These are phyloP conservation scores for Mobula birostris DNA, from an alignment of 2,113 vertebrate genomes.

Conservation along the genomic window DNA sequence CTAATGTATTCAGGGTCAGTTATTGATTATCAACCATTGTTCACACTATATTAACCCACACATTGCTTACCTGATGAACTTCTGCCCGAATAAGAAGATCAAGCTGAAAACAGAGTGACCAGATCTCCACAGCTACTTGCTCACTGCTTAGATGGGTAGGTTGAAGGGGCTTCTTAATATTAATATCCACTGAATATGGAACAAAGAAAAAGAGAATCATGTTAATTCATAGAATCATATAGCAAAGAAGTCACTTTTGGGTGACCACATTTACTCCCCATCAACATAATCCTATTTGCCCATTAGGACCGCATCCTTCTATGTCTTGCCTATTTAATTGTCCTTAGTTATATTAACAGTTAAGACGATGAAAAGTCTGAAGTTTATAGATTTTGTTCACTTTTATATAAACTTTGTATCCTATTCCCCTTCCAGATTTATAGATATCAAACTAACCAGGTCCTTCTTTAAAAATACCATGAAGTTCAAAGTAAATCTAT, in stretches of 20 bases:
- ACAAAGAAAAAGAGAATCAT: neutral
- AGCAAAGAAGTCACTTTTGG: neutral
- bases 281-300: neutral
- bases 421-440: neutral
- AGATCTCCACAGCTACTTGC: constrained; percentile 67
- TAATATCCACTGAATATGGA: constrained; percentile 53
- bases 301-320: no score
- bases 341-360: no score
- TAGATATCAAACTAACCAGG: neutral
- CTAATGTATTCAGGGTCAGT: neutral
- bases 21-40: neutral
- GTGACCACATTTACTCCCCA: neutral
- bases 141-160: constrained; percentile 60
- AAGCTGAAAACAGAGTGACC: constrained; percentile 65
- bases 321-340: no score
- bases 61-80: constrained; percentile 57
- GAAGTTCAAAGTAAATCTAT: no score
- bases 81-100: constrained; percentile 67
- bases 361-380: neutral
- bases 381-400: no score
- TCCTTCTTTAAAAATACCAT: neutral
- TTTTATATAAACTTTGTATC: neutral
- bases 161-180: constrained; percentile 62
- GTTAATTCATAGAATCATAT: neutral
- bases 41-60: neutral